Evolutionary conservation across 2,113 vertebrate species (phyloP).

Genomic region (Romanogobio albipinnatus): DNA sequence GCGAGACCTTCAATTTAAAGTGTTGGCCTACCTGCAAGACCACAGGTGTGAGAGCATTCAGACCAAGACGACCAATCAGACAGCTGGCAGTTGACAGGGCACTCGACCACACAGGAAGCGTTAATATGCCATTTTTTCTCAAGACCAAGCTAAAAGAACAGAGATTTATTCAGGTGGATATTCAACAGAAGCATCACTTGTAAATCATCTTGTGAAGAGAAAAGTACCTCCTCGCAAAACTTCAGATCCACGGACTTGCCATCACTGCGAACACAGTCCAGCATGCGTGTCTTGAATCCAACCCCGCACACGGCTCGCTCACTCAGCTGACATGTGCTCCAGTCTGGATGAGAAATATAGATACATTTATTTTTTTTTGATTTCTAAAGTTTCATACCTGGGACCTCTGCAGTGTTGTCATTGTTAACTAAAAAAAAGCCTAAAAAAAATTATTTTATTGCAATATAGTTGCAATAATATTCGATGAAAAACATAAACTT

Average conservation of each 20-base stretch:
- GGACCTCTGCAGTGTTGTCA: too few relatives aligned
- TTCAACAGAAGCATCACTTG: not conserved
- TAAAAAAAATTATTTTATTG: too few relatives aligned
- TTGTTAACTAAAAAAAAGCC: too few relatives aligned
- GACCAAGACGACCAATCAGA: conserved; percentile 96
- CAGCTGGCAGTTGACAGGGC: conserved; percentile 95
- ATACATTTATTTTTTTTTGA: too few relatives aligned
- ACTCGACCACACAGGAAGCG: conserved; percentile 88
- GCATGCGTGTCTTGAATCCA: conserved; percentile 93
- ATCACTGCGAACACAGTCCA: conserved; percentile 97
- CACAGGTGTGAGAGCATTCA: conserved; percentile 89
- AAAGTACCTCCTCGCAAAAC: conserved; percentile 88
- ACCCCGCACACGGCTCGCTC: conserved; percentile 92
- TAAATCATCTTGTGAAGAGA: not conserved
- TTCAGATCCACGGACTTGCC: conserved; percentile 93
- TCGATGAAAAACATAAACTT: not conserved
- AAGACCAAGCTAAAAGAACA: conserved; percentile 82
- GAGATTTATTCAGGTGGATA: conserved; percentile 15
- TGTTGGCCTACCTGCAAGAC: conserved; percentile 86
- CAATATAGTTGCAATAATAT: too few relatives aligned
- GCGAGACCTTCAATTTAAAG: not conserved
- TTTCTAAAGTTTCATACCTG: not conserved
- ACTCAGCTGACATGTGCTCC: conserved; percentile 97
- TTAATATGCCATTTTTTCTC: conserved; percentile 97
- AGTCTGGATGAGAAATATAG: conserved; percentile 76